Evolutionary conservation across 2,888 invertebrate species (phyloP), one percentile per base, ranked within the genome.

Genomic region (Calameuta pallipes): DNA sequence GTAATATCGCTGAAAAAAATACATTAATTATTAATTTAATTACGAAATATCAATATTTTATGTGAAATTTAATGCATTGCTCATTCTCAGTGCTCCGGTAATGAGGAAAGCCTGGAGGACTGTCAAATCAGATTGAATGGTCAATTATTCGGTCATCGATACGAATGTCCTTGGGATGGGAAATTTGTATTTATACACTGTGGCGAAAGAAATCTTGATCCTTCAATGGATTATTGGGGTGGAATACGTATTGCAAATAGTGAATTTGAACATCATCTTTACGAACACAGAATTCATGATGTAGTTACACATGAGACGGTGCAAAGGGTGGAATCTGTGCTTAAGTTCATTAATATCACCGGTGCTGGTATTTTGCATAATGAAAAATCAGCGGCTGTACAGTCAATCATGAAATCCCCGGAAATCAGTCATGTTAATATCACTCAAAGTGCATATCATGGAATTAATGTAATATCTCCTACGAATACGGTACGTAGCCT

Each of bases 311-410:
- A 97, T 85, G 95, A 95, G 82, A 94, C 95, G 0, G 91, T 94
- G 76, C 94, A 93, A 75, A 93, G 94, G 81, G 93, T 95, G 35
- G 96, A 96, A 86, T 98, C 98, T n/a, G 92, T 94, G 31, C 88
- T 99, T 80, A 94, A 96, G 85, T 95, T 94, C 86, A 94, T 97
- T 0, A 95, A 96, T 85, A 96, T 99, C 75, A 94, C 95, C 75
- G 98, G 98, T 4, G 99, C 99, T 76, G 99, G 99, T 34, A 96
- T 98, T 82, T 92, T 99, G 35, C 99, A 99, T 88, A 98, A 97
- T 87, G 98, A 99, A 90, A 98, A 97, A 91, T 97, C 97, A 0
- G 96, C 98, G 0, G 98, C 99, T 0, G 93, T 99, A 76, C 97
- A 98, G 90, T 95, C 97, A 36, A 96, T 99, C 41, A 95, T 96